phyloP scores from a whole-genome alignment of 2,888 invertebrate genomes.

The Rapana venosa region DNA sequence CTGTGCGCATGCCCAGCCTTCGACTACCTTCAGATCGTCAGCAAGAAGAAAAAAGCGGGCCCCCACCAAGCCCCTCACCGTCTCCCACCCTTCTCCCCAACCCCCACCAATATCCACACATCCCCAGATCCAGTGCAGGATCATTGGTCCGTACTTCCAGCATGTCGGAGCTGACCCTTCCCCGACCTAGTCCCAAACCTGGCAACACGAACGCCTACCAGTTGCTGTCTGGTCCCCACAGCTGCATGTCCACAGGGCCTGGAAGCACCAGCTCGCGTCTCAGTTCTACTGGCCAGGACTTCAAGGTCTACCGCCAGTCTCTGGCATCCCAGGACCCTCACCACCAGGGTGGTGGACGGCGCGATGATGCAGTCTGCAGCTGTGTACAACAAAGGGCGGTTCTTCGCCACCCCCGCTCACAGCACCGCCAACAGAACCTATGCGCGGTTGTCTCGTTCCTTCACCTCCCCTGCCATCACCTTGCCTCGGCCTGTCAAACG shows the following conservation, averaged over 20 bases:
- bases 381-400: slow-evolving; percentile 43
- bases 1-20: slow-evolving; percentile 22
- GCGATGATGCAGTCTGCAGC: slow-evolving; percentile 26
- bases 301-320: slow-evolving; percentile 37
- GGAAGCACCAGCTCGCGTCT: slow-evolving; percentile 1
- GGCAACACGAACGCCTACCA: neutral
- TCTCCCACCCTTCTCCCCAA: neutral
- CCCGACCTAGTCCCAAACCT: neutral
- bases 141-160: neutral
- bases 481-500: slow-evolving; percentile 32
- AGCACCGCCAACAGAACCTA: slow-evolving; percentile 38
- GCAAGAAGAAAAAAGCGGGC: neutral
- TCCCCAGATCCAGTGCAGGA: slow-evolving; percentile 19
- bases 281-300: slow-evolving; percentile 15
- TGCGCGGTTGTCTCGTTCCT: slow-evolving; percentile 37
- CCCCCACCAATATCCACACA: slow-evolving; percentile 25
- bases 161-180: slow-evolving; percentile 25
- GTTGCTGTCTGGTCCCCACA: neutral
- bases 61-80: neutral
- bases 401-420: slow-evolving; percentile 33
- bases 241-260: neutral
- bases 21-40: slow-evolving; percentile 7
- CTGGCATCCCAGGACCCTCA: neutral
- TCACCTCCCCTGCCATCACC: slow-evolving; percentile 42
- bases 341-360: neutral